These are phyloP conservation scores for Eustalomyia histrio DNA, from an alignment of 2,888 invertebrate genomes.

Conservation along the genomic window DNA sequence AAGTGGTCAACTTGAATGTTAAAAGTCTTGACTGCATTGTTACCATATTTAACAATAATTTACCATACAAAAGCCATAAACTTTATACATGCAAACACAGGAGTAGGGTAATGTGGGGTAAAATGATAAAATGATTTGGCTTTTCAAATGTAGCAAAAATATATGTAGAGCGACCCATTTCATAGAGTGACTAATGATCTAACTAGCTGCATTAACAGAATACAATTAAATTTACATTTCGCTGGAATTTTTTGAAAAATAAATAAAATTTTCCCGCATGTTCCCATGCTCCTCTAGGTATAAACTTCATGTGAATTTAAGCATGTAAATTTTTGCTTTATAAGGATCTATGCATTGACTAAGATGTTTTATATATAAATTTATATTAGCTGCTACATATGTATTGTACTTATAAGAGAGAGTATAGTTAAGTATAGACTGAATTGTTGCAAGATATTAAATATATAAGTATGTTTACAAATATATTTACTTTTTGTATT, in stretches of 20 bases:
- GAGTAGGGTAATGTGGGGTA: neutral
- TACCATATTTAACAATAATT: slow-evolving; percentile 57
- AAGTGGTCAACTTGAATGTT: slow-evolving; percentile 64
- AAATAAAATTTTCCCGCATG: no score
- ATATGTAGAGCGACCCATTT: no score
- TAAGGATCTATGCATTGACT: slow-evolving; percentile 42
- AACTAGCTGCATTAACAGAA: no score
- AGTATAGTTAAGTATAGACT: neutral
- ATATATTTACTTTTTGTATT: slow-evolving; percentile 50
- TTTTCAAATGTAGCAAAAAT: neutral
- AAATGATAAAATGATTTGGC: neutral
- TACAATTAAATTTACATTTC: no score
- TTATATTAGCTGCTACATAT: slow-evolving; percentile 37
- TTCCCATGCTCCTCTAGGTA: neutral
- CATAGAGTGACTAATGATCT: no score
- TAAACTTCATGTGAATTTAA: slow-evolving; percentile 35
- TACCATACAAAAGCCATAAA: slow-evolving; percentile 52
- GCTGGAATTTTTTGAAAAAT: no score
- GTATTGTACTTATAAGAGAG: neutral
- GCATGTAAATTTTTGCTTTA: slow-evolving; percentile 46
- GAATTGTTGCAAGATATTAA: neutral
- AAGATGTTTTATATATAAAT: slow-evolving; percentile 11
- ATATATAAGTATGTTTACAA: neutral
- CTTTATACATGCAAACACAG: slow-evolving; percentile 14
- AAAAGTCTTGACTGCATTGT: slow-evolving; percentile 62